A percentile compares a stretch with the other conserved stretches of the same genome.
These are phyloP conservation scores for Penaeus vannamei DNA, from an alignment of 1,140 invertebrate genomes.

Conservation along the genomic window DNA sequence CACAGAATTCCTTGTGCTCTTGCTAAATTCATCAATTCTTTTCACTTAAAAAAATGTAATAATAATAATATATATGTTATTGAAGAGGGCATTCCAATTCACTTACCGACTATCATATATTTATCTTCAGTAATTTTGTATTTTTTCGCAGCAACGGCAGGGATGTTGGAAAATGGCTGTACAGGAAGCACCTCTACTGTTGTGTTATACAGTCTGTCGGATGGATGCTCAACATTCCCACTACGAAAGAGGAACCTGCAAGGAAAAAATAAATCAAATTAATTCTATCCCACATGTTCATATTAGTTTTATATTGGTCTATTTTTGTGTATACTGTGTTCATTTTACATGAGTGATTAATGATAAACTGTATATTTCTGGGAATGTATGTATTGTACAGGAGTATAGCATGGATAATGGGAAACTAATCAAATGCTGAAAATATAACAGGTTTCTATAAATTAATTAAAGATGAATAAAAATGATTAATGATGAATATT, in stretches of 20 bases:
- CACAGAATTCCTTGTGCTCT: not conserved
- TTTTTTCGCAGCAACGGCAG: slow-evolving; percentile 69
- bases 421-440: too few species aligned
- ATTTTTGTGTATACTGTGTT: not conserved
- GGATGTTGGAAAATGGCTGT: slow-evolving; percentile 57
- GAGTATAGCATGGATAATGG: too few species aligned
- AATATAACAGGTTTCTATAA: too few species aligned
- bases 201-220: slow-evolving; percentile 92
- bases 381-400: too few species aligned
- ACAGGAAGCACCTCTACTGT: slow-evolving; percentile 85
- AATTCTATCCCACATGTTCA: not conserved
- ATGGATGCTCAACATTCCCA: slow-evolving; percentile 92
- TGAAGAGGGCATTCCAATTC: slow-evolving; percentile 25
- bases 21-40: not conserved
- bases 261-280: slow-evolving; percentile 67
- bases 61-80: slow-evolving; percentile 49
- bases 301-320: too few species aligned
- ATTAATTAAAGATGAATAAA: too few species aligned
- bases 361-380: too few species aligned
- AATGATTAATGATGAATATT: too few species aligned
- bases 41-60: not conserved
- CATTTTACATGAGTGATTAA: too few species aligned
- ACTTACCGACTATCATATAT: slow-evolving; percentile 80
- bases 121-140: slow-evolving; percentile 78
- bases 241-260: slow-evolving; percentile 89